Evolutionary conservation across 2,888 invertebrate species (phyloP).

Genomic region (Epinotia ramella): DNA sequence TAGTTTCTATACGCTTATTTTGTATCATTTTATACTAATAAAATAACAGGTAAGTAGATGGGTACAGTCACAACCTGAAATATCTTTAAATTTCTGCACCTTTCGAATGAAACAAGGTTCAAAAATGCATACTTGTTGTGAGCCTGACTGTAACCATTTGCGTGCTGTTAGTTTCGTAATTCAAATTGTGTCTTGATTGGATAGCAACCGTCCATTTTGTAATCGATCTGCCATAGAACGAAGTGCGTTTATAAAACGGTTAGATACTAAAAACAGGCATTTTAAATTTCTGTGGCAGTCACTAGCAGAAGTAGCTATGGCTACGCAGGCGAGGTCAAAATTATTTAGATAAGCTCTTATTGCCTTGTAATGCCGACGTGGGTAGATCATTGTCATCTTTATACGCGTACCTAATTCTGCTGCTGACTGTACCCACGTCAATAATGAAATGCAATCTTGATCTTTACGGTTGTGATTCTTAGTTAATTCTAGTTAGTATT

Average conservation of each 20-base stretch:
- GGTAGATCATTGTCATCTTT: no score
- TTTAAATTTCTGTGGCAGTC: neutral
- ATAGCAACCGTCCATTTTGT: slow-evolving; percentile 26
- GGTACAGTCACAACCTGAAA: neutral
- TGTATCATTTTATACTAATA: neutral
- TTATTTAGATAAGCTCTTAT: no score
- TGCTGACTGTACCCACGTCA: neutral
- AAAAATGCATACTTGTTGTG: neutral
- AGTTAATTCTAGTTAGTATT: slow-evolving; percentile 1
- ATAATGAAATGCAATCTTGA: neutral
- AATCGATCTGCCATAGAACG: slow-evolving; percentile 6
- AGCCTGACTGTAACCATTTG: neutral
- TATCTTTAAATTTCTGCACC: neutral
- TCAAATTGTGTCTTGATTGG: neutral
- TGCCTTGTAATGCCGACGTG: no score
- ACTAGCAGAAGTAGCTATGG: neutral
- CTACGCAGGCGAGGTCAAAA: no score
- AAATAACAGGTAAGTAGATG: neutral
- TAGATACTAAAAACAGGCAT: neutral
- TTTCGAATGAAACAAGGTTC: neutral
- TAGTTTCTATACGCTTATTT: neutral
- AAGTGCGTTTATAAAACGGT: slow-evolving; percentile 3
- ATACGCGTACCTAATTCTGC: no score
- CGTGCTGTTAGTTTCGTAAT: neutral
- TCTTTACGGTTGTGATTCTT: slow-evolving; percentile 14